Percentiles rank a stretch among this genome's conserved stretches.
phyloP scores from a whole-genome alignment of 2,113 vertebrate genomes.

The Pollimyrus isidori region DNA sequence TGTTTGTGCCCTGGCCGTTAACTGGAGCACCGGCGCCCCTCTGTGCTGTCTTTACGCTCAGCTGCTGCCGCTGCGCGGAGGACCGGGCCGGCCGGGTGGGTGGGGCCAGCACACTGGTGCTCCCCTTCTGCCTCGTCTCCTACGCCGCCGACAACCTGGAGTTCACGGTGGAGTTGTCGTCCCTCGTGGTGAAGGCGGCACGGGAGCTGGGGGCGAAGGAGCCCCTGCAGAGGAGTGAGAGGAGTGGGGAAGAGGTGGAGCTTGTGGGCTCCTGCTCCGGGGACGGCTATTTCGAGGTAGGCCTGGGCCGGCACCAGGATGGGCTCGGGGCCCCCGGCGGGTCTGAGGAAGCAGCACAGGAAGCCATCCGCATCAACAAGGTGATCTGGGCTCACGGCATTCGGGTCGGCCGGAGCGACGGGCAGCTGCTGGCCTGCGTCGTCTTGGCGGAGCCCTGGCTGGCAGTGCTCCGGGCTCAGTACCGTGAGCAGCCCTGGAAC shows the following conservation, averaged over 20 bases:
- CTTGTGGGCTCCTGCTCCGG: slow-evolving; percentile 44
- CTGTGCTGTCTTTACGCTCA: slow-evolving; percentile 24
- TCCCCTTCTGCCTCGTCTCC: slow-evolving; percentile 71
- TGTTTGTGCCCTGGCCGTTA: background rate
- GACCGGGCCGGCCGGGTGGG: slow-evolving; percentile 49
- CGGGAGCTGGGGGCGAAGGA: slow-evolving; percentile 30
- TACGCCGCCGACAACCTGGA: slow-evolving; percentile 70
- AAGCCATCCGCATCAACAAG: slow-evolving; percentile 53
- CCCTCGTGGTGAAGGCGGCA: slow-evolving; percentile 56
- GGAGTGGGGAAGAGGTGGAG: slow-evolving; percentile 25
- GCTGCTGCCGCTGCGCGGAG: slow-evolving; percentile 46
- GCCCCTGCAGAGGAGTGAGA: background rate
- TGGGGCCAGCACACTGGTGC: slow-evolving; percentile 55
- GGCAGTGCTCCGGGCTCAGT: slow-evolving; percentile 65
- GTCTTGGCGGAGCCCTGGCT: slow-evolving; percentile 67
- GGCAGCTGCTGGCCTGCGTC: slow-evolving; percentile 74
- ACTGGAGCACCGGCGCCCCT: background rate
- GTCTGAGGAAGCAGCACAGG: slow-evolving; percentile 34
- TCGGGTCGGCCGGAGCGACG: slow-evolving; percentile 61
- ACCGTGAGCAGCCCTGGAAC: slow-evolving; percentile 47
- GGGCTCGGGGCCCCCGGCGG: slow-evolving; percentile 29
- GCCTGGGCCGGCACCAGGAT: slow-evolving; percentile 66
- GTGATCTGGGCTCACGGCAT: slow-evolving; percentile 80
- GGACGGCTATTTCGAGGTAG: slow-evolving; percentile 94
- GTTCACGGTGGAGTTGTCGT: slow-evolving; percentile 72